Base-by-base conservation (phyloP, 2,888 invertebrate genomes). In the Scrobipalpa costella region DNA sequence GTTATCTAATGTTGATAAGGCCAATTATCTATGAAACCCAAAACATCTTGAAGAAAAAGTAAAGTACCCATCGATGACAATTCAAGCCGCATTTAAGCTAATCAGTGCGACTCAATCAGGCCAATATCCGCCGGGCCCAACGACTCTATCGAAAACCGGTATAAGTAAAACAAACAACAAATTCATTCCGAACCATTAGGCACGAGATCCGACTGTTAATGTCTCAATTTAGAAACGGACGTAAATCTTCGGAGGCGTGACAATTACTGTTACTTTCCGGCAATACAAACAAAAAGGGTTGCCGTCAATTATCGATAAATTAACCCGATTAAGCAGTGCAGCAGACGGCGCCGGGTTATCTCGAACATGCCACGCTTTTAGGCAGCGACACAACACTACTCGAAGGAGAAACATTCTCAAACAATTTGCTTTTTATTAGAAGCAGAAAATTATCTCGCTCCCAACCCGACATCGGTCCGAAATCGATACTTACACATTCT, bases 161-260 rank as follows among this genome's bases (percentile, higher is more conserved):
- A 78, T 80, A 77, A 82, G 83, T 88, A 84, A 88, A 87, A 89
- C 85, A 86, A 85, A 77, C 75, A 82, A 90, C 89, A 88, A 89
- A 90, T 90, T 90, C 87, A 91, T 90, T 90, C 88, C 89, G 75
- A 88, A 84, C 90, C 90, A 91, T 91, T 91, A 90, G 89, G 90
- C 90, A 90, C 88, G 84, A 90, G 88, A 89, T 88, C 84, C 81
- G 86, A 88, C 86, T 90, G 89, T 90, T 90, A 89, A 91, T 90
- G 91, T 90, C 91, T 91, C 89, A 90, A 90, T 91, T 90, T 90
- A 88, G 90, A 88, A 88, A 88, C 89, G 90, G 83, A 87, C 90
- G 90, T 91, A 90, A 91, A 91, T 91, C 90, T 90, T 91, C 87
- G 89, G 88, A 91, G 90, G 90, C 91, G 90, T 91, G 91, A 91